Base-by-base conservation (phyloP, 2,888 invertebrate species). In the Cistogaster globosa region DNA sequence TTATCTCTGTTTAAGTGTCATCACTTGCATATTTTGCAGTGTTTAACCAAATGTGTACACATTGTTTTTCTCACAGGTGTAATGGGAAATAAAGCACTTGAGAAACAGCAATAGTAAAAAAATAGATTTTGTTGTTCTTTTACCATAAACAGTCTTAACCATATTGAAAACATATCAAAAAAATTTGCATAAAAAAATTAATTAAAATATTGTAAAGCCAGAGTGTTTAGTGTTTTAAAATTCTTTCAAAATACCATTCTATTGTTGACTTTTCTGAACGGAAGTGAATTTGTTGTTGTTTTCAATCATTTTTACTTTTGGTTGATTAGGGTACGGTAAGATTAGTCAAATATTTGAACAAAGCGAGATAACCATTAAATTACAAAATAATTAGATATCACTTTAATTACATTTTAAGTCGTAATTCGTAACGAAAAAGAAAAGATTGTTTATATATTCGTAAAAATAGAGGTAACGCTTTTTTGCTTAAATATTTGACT, bases 1-100 rank as follows among this genome's bases (percentile, higher is more conserved):
- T 84, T 84, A 84, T 80, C 60, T 80, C 76, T 60, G 38, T 36
- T 84, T 76, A 72, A 60, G 45, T 81, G 84, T 77, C 72, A 77
- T 80, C 71, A 67, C 80, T 80, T 45, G 32, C 55, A 63, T 62
- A 72, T 45, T 45, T 55, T 42, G 26, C 51, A 69, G 53, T 69
- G 58, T 18, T n/a, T 16, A 36, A 51, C 58, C 38, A 58, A 26
- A 36, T 32, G 4, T 53, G 8, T 4, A 38, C 8, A 38, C 38
- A 38, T 18, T 53, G 22, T 18, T 4, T 16, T 38, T 0, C 20
- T 26, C 16, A n/a, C 36, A 60, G 18, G 58, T 77, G 68, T 48
- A 69, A 32, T 76, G 75, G 69, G 76, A 69, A 82, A 57, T 53
- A 45, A 58, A 51, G 6, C 2, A 12, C 38, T 36, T n/a, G 32